These are phyloP conservation scores for Lasius fuliginosus DNA, from an alignment of 2,888 invertebrate species.

Conservation along the genomic window DNA sequence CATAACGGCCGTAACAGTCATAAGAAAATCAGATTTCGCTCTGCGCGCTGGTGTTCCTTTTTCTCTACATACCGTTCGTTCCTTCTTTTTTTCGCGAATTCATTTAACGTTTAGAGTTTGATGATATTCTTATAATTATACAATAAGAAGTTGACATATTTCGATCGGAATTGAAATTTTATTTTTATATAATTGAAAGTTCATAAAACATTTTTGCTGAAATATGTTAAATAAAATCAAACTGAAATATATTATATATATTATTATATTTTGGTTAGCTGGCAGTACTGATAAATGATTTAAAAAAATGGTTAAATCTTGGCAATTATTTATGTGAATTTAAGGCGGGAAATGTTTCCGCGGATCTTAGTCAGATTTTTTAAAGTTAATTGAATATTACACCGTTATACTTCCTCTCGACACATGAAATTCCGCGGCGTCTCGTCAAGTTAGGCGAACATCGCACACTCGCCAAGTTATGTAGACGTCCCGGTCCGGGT, in stretches of 20 bases:
- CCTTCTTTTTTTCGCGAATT: conserved; percentile 47
- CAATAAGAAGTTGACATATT: not conserved
- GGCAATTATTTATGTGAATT: conserved; percentile 4
- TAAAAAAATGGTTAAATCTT: not conserved
- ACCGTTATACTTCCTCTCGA: not conserved
- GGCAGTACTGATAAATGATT: not conserved
- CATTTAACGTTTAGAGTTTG: not conserved
- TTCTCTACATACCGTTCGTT: conserved; percentile 29
- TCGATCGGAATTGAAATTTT: not conserved
- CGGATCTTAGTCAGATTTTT: not conserved
- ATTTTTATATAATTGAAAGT: not conserved
- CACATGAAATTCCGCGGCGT: conserved; percentile 31
- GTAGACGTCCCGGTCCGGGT: conserved; percentile 5
- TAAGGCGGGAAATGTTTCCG: not conserved
- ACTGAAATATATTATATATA: not conserved
- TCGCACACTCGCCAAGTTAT: conserved; percentile 42
- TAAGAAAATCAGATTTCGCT: conserved; percentile 65
- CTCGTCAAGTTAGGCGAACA: conserved; percentile 38
- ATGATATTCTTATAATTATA: not conserved
- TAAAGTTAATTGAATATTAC: conserved; percentile 34
- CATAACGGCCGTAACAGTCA: conserved; percentile 56
- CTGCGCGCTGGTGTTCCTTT: conserved; percentile 8
- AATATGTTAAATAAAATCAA: not conserved
- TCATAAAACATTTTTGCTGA: not conserved
- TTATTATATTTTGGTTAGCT: not conserved